These are phyloP conservation scores for Ptilonorhynchus violaceus DNA, from an alignment of 2,113 vertebrate genomes.

Conservation along the genomic window DNA sequence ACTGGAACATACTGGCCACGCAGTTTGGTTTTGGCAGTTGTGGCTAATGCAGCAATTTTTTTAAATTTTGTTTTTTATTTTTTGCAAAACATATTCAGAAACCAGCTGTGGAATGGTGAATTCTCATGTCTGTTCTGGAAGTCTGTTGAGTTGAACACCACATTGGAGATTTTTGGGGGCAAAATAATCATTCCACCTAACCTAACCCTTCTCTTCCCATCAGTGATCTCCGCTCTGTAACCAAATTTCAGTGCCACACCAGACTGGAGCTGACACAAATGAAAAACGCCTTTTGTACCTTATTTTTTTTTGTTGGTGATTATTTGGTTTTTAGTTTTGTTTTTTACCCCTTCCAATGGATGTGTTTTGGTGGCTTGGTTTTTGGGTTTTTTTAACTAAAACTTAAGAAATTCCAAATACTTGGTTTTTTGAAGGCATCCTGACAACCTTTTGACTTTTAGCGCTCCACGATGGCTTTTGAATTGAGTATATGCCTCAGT, in stretches of 20 bases:
- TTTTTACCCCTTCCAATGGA: not conserved
- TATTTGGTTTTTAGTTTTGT: not conserved
- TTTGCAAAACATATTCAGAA: not conserved
- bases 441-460: not conserved
- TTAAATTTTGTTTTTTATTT: not conserved
- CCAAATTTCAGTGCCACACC: not conserved
- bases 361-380: not conserved
- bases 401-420: not conserved
- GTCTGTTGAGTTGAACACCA: not conserved
- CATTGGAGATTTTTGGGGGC: not conserved
- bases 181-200: fast-evolving
- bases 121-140: not conserved
- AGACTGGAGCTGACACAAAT: not conserved
- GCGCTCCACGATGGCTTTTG: too few relatives aligned
- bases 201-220: fast-evolving
- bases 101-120: not conserved
- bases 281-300: not conserved
- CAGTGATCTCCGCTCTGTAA: not conserved
- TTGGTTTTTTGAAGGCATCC: not conserved
- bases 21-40: not conserved
- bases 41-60: not conserved
- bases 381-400: not conserved
- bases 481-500: not conserved
- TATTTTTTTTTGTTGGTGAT: not conserved
- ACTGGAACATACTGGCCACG: not conserved